These are phyloP conservation scores for Rhizomys pruinosus DNA, from an alignment of 2,113 vertebrate species.

Conservation along the genomic window DNA sequence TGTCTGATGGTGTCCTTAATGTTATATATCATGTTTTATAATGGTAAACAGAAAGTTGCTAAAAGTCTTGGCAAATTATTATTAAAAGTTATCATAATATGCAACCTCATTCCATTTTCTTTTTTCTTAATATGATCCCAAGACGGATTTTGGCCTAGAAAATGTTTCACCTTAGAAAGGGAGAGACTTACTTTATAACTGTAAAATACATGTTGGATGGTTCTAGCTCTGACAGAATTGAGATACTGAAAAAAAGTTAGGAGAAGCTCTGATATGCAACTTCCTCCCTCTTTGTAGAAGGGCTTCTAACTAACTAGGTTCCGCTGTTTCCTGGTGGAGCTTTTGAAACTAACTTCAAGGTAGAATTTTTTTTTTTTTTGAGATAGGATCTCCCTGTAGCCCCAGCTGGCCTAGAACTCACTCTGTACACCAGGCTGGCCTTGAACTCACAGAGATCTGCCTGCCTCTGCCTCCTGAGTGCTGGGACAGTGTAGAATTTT, in stretches of 20 bases:
- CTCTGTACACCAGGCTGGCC: no score
- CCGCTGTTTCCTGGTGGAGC: slow-evolving; percentile 47
- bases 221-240: slow-evolving; percentile 39
- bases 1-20: slow-evolving; percentile 21
- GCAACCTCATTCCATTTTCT: not conserved
- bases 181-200: slow-evolving; percentile 43
- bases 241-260: slow-evolving; percentile 30
- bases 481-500: no score
- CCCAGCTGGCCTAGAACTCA: no score
- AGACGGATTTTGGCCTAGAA: slow-evolving; percentile 42
- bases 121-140: slow-evolving; percentile 32
- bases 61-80: slow-evolving; percentile 45
- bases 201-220: not conserved
- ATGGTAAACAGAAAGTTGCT: slow-evolving; percentile 33
- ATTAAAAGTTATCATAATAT: slow-evolving; percentile 48
- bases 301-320: slow-evolving; percentile 37
- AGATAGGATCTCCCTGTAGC: no score
- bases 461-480: no score
- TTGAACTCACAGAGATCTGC: no score
- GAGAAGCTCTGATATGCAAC: not conserved
- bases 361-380: slow-evolving; percentile 23
- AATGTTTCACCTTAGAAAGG: slow-evolving; percentile 51
- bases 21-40: slow-evolving; percentile 8
- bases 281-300: slow-evolving; percentile 10
- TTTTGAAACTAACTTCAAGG: not conserved